Evolutionary conservation across 2,113 vertebrate genomes (phyloP), one percentile per base, ranked within the genome.

Genomic region (Paraplagusia blochii): DNA sequence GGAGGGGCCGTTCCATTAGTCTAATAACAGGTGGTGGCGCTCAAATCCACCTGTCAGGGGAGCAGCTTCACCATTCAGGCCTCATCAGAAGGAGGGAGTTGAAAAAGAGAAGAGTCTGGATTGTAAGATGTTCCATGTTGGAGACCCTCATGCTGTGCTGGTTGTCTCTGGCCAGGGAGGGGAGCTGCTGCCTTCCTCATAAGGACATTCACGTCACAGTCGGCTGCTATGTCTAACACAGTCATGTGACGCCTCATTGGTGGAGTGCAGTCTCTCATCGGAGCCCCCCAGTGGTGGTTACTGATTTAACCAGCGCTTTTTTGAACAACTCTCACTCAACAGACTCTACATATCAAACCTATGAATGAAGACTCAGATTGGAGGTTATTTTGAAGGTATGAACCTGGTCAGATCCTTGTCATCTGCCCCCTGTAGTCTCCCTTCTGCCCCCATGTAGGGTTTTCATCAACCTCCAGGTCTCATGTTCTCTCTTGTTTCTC

Each of bases 171-270:
- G 63, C 86, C 83, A 86, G 81, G 54, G 72, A 77, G 84, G 76
- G 82, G 86, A 73, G 80, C 83, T 86, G 80, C 82, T 72, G 72
- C 40, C 80, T 75, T 67, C 80, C 45, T 38, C 51, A 76, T 76
- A 48, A 62, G 67, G 58, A 66, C 50, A 22, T 16, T 50, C 63
- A 44, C 46, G n/a, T 18, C 53, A 19, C 35, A 33, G 53, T 43
- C 48, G 11, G 1, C 11, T 11, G 13, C 14, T 39, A 8, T 54
- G 35, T 58, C 56, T 9, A 38, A 55, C 54, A 53, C 17, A 33
- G 39, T 44, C 60, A 1, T 54, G 60, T 35, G n/a, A 17, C 1
- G 59, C 49, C 39, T 62, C 53, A 67, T 69, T 55, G 63, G 60
- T 17, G 67, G 52, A 63, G 57, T 16, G 13, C 19, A n/a, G 39